A percentile compares a stretch with the other conserved stretches of the same genome.
phyloP scores from a whole-genome alignment of 2,113 vertebrate genomes.

The Todiramphus chloris region DNA sequence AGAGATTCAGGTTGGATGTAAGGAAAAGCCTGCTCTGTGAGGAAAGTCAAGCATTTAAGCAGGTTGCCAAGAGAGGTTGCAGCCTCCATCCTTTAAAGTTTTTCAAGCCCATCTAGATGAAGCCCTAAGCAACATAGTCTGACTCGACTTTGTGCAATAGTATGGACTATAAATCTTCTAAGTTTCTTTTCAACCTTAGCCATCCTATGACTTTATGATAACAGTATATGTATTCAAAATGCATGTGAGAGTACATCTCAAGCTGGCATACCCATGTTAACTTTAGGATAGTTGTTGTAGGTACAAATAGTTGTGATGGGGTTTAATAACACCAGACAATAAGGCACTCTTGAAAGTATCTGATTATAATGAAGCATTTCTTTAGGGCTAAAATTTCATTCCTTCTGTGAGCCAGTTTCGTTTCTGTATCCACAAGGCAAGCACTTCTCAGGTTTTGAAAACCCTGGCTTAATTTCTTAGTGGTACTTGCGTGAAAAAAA shows the following conservation, averaged over 20 bases:
- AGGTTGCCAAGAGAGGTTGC: background rate
- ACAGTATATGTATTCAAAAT: background rate
- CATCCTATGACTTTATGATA: background rate
- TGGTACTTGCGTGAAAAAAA: background rate
- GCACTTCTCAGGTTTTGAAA: background rate
- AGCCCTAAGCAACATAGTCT: background rate
- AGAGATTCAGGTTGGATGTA: background rate
- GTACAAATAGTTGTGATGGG: background rate
- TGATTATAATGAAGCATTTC: background rate
- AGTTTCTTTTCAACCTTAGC: background rate
- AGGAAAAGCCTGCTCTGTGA: background rate
- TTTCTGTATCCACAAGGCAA: background rate
- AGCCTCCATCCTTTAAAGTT: background rate
- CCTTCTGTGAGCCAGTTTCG: background rate
- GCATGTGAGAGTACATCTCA: accelerated
- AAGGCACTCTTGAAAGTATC: background rate
- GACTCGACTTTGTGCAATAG: background rate
- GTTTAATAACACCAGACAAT: background rate
- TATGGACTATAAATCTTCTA: background rate
- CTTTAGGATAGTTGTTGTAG: background rate
- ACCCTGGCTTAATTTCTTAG: background rate
- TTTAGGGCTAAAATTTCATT: background rate
- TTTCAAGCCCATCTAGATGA: background rate
- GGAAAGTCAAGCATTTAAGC: background rate
- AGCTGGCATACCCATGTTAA: background rate